Evolutionary conservation across 1,140 invertebrate species (phyloP), one percentile per base, ranked within the genome.

Genomic region (Odontomachus brunneus): DNA sequence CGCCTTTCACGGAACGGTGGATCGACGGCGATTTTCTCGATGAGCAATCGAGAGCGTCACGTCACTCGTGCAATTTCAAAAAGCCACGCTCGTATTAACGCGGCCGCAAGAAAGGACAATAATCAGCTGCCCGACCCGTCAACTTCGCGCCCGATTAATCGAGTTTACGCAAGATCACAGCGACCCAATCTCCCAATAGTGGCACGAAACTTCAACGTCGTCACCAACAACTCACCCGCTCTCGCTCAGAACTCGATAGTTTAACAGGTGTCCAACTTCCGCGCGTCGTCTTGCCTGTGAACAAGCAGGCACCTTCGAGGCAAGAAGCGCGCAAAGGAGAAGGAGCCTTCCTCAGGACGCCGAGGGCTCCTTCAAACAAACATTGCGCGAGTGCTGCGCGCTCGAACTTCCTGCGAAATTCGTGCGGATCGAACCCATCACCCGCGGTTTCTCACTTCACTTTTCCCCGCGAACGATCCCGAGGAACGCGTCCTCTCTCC

Each of bases 211-310:
- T 62, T 69, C 3, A 38, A 72, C 76, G 24, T 67, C 71, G 44
- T 82, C 85, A 67, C 66, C 72, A 55, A 78, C 17, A 73, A 71
- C 57, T 66, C 62, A 29, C 15, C 53, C 57, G 57, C 57, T 48
- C 48, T 1, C 29, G 49, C 2, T 4, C 48, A 19, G 62, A 38
- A 15, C 48, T 76, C 14, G 51, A 19, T 67, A 66, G 80, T 87
- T 80, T 80, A 87, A 87, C 85, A 87, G 85, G 85, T 87, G 85
- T 87, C 84, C 69, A 85, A 76, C 71, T 63, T 73, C 22, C 44
- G 33, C 82, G 67, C 72, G 26, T 83, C 80, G 66, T 69, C 63
- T 69, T 15, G n/a, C 65, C 84, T 59, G 80, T 83, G 85, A 87
- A 86, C 85, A 87, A 87, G 75, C 75, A 55, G 65, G 59, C 80